Base-by-base conservation (phyloP, 2,113 vertebrate species). In the Carettochelys insculpta region DNA sequence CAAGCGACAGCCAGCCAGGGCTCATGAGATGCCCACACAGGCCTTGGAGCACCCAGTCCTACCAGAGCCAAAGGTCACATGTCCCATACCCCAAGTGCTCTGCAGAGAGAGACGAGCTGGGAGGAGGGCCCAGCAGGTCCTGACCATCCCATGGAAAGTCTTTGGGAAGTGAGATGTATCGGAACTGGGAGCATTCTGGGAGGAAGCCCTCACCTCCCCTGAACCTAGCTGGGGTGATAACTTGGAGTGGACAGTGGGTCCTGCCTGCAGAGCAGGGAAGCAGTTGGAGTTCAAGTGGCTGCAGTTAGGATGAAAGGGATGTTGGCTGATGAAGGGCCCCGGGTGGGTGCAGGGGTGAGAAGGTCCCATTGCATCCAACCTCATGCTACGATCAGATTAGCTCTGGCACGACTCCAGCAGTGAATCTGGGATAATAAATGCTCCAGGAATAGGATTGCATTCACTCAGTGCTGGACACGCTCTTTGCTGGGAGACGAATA, bases 391-490 rank as follows among this genome's bases (percentile, higher is more conserved):
- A 29, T 3, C 68, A 65, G 43, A 54, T 13, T 9, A 45, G 34
- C 14, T 5, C 3, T 2, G 20, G 2, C 1, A 3, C 0, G 12
- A 41, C 34, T 25, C 51, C 77, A 19, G 12, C 19, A 16, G 22
- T 0, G 0, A 29, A 24, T 14, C 68, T 31, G 17, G 79, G 45
- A 52, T 5, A 34, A 24, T 1, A 0, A 17, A 27, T 0, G 5
- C 25, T 31, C 41, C 71, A 75, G 71, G 41, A 16, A 45, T 12
- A 45, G 41, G 71, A 19, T 13, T 14, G 71, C 38, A 25, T 41
- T 41, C 38, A 13, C 5, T 5, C 14, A 4, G 58, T 20, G 68
- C 1, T 0, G 0, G 3, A 8, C n/a, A 68, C 10, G 78, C 11
- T n/a, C 0, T 1, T 0, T 1, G 3, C 61, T 9, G 75, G 65